These are phyloP conservation scores for Scaptomyza caliginosa DNA, from an alignment of 2,888 invertebrate genomes.

Conservation along the genomic window DNA sequence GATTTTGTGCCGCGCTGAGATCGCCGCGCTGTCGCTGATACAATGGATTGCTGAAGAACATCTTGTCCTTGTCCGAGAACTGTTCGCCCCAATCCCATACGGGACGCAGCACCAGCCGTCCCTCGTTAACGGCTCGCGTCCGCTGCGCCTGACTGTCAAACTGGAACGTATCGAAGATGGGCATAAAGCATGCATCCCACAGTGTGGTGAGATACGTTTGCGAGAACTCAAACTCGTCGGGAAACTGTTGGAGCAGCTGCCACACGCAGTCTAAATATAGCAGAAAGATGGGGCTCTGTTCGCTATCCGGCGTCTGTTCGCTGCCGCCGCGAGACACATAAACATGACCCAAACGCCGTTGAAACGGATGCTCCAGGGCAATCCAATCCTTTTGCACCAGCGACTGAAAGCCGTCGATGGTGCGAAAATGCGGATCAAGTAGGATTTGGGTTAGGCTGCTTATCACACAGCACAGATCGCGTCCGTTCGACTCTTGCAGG, in stretches of 20 bases:
- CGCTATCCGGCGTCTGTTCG: constrained; percentile 75
- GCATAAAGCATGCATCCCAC: constrained; percentile 95
- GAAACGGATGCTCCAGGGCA: constrained; percentile 94
- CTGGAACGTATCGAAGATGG: constrained; percentile 96
- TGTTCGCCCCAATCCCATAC: constrained; percentile 97
- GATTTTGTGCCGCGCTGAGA: constrained; percentile 66
- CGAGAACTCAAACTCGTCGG: constrained; percentile 94
- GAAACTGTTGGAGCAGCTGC: constrained; percentile 95
- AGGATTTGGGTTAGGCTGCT: constrained; percentile 94
- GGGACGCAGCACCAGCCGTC: constrained; percentile 87
- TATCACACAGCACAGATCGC: constrained; percentile 94
- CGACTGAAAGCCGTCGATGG: constrained; percentile 94
- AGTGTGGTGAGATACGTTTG: constrained; percentile 96
- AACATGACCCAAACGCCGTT: constrained; percentile 88
- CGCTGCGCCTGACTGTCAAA: constrained; percentile 94
- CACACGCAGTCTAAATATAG: constrained; percentile 97
- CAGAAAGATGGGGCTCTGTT: constrained; percentile 93
- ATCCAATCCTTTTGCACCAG: constrained; percentile 98
- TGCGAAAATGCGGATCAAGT: constrained; percentile 92
- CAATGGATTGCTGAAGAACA: constrained; percentile 93
- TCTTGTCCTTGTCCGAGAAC: constrained; percentile 91
- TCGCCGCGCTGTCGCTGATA: constrained; percentile 84
- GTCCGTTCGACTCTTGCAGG: constrained; percentile 94
- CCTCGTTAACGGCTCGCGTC: constrained; percentile 85
- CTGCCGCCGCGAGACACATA: constrained; percentile 21